A percentile compares a stretch with the other conserved stretches of the same genome.
These are phyloP conservation scores for Apostichopus japonicus DNA, from an alignment of 35 echinoderm and acorn worm genomes.

Conservation along the genomic window DNA sequence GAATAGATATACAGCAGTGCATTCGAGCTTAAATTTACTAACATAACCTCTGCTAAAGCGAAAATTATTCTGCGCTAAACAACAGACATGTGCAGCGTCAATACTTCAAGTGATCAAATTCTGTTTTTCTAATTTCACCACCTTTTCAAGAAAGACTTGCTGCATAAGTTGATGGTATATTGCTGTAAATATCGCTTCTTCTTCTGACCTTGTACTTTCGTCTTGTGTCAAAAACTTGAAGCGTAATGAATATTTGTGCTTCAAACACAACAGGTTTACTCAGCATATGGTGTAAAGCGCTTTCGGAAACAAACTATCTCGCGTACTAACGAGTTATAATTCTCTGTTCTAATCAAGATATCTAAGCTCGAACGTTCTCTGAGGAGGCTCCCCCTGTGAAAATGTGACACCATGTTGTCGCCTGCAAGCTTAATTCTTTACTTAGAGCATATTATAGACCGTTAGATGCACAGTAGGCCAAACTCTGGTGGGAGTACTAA, in stretches of 20 bases:
- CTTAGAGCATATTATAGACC: neutral
- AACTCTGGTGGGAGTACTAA: neutral
- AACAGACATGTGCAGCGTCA: no score
- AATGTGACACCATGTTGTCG: constrained; percentile 30
- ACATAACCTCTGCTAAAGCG: no score
- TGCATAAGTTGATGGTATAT: no score
- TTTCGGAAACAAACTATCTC: neutral
- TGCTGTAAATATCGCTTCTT: neutral
- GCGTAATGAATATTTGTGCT: neutral
- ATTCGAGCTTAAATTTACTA: no score
- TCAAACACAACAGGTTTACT: constrained; percentile 5
- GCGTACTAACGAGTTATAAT: neutral
- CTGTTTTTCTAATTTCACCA: no score
- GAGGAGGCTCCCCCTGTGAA: constrained; percentile 4
- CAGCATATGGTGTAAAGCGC: neutral
- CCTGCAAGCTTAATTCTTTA: neutral
- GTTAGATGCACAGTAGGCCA: neutral
- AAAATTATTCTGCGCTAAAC: no score
- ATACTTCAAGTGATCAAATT: no score
- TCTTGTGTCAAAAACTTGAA: neutral
- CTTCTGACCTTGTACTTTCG: constrained; percentile 3
- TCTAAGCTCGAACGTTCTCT: constrained; percentile 5
- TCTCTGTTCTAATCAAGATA: constrained; percentile 18
- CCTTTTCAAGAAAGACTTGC: no score
- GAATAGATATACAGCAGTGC: no score